phyloP scores from a whole-genome alignment of 2,888 invertebrate species.

The Drosophila formosana region DNA sequence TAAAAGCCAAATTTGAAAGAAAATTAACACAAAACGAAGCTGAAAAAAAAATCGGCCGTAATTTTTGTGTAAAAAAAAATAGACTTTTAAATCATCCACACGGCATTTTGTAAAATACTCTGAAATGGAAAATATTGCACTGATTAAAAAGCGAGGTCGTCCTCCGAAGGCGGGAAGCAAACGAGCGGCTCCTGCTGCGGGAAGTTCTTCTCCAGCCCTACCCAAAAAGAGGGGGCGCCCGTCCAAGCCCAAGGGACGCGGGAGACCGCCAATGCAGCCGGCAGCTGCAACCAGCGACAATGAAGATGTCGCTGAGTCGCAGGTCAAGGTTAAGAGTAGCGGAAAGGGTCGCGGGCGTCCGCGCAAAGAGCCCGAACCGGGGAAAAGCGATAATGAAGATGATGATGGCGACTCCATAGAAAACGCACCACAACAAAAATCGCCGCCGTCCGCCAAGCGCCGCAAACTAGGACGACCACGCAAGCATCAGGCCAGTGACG shows the following conservation, averaged over 20 bases:
- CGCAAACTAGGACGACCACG: slow-evolving; percentile 73
- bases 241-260: slow-evolving; percentile 63
- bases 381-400: slow-evolving; percentile 33
- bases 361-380: slow-evolving; percentile 42
- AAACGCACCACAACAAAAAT: slow-evolving; percentile 25
- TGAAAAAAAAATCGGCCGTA: background rate
- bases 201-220: slow-evolving; percentile 44
- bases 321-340: background rate
- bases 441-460: slow-evolving; percentile 54
- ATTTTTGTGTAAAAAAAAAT: background rate
- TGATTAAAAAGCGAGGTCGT: slow-evolving; percentile 61
- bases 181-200: slow-evolving; percentile 12
- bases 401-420: slow-evolving; percentile 27
- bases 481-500: slow-evolving; percentile 72
- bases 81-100: background rate
- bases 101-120: background rate
- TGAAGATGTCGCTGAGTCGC: slow-evolving; percentile 36
- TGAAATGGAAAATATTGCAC: slow-evolving; percentile 55
- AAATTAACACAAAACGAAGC: no score
- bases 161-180: slow-evolving; percentile 46
- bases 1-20: no score
- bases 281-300: slow-evolving; percentile 23
- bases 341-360: slow-evolving; percentile 77
- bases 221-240: slow-evolving; percentile 81
- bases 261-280: slow-evolving; percentile 58